Base-by-base conservation (phyloP, 2,888 invertebrate species). In the Achlya flavicornis region DNA sequence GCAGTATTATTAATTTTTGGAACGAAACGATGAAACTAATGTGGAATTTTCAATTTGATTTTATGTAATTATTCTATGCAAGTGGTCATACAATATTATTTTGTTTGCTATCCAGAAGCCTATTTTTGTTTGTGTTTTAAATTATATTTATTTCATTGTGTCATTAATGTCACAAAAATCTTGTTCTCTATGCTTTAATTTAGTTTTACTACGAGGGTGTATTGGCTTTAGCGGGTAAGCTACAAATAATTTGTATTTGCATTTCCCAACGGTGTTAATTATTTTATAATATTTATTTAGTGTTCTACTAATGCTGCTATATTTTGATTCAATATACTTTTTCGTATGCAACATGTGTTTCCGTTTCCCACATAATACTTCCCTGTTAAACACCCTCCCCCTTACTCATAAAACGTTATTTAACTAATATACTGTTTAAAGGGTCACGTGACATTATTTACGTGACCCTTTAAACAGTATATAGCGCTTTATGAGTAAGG, bases 351-450 rank as follows among this genome's bases (percentile, higher is more conserved):
- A 77, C 58, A 63, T 64, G 68, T 66, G 75, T 81, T 81, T 74
- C 63, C 64, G 62, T 66, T 84, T 85, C 59, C 90, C 86, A 87
- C 81, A 84, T 82, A 82, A 81, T 88, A 89, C 89, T 90, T 90
- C 89, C 89, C 89, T 88, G 81, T 82, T 65, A 61, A 62, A 67
- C 67, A 71, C 66, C 67, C 53, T n/a, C n/a, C n/a, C n/a, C n/a
- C n/a, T n/a, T n/a, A n/a, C n/a, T n/a, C n/a, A n/a, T n/a, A n/a
- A n/a, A n/a, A n/a, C n/a, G n/a, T n/a, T n/a, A n/a, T n/a, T n/a
- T n/a, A n/a, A n/a, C n/a, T n/a, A n/a, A n/a, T n/a, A n/a, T n/a
- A n/a, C n/a, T n/a, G n/a, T n/a, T n/a, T n/a, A n/a, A n/a, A n/a
- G n/a, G n/a, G n/a, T n/a, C n/a, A n/a, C n/a, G n/a, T n/a, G n/a